A percentile compares a stretch with the other conserved stretches of the same genome.
Evolutionary conservation across 2,113 vertebrate genomes (phyloP).

Genomic region (Poicephalus meyeri): DNA sequence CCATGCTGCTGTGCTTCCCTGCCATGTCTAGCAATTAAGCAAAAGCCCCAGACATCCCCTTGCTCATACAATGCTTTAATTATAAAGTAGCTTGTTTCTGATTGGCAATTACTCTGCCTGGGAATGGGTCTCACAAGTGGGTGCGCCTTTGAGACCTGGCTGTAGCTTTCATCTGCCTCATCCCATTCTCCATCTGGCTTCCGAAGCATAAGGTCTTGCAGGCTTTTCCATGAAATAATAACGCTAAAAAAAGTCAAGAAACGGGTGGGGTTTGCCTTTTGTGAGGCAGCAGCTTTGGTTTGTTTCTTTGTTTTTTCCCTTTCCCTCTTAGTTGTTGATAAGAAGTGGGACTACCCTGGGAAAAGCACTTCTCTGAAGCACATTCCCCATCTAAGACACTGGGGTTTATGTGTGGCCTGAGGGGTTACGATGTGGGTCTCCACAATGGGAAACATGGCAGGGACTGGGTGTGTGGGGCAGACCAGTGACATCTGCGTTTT

Average conservation of each 20-base stretch:
- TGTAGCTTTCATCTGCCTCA: not conserved
- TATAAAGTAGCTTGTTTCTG: constrained; percentile 40
- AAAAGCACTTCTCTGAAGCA: not conserved
- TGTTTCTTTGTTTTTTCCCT: not conserved
- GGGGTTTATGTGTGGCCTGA: accelerated
- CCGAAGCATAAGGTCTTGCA: accelerated
- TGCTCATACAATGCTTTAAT: constrained; percentile 50
- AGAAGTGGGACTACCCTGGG: not conserved
- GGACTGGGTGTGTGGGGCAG: accelerated
- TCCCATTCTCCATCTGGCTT: not conserved
- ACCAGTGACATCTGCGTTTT: not conserved
- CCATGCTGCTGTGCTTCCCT: not conserved
- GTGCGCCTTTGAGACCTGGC: not conserved
- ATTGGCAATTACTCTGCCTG: constrained; percentile 43
- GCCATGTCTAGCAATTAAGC: not conserved
- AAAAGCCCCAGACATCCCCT: not conserved
- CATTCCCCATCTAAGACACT: accelerated
- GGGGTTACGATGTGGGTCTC: not conserved
- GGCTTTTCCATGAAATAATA: not conserved
- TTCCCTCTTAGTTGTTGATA: not conserved
- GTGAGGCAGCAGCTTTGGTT: not conserved
- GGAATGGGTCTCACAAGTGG: not conserved
- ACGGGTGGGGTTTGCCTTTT: not conserved
- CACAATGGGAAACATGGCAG: not conserved
- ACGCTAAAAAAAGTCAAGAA: not conserved